These are phyloP conservation scores for Leptarthrus brevirostris DNA, from an alignment of 2,888 invertebrate species.

Conservation along the genomic window DNA sequence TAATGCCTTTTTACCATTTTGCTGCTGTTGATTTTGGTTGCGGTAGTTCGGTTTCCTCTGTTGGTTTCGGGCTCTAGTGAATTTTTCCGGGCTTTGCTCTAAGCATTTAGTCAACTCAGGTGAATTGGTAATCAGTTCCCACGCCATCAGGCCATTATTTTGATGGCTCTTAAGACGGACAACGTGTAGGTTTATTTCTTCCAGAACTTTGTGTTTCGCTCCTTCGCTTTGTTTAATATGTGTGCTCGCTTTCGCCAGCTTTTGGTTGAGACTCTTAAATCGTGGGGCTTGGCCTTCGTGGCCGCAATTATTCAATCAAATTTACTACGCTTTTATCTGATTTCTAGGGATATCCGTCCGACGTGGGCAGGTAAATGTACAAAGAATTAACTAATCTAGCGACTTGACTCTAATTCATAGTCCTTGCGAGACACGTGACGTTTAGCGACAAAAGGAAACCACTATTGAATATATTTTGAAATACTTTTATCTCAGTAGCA, in stretches of 20 bases:
- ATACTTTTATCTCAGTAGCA: not conserved
- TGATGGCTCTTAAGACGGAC: not conserved
- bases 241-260: too few relatives aligned
- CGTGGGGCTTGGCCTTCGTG: not conserved
- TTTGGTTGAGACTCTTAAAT: not conserved
- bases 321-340: slow-evolving; percentile 2
- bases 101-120: not conserved
- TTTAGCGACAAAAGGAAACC: not conserved
- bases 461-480: not conserved
- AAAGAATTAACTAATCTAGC: slow-evolving; percentile 3
- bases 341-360: not conserved
- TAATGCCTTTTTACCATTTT: slow-evolving; percentile 34
- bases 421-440: not conserved
- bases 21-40: not conserved
- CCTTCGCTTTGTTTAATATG: too few relatives aligned
- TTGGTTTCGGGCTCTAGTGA: slow-evolving; percentile 11
- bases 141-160: not conserved
- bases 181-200: too few relatives aligned
- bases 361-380: not conserved
- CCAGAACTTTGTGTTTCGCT: too few relatives aligned
- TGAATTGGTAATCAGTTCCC: slow-evolving; percentile 39
- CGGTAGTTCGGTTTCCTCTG: slow-evolving; percentile 9
- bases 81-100: not conserved
- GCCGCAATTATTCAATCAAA: slow-evolving; percentile 3
- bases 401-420: not conserved